A percentile compares a stretch with the other conserved stretches of the same genome.
Evolutionary conservation across 2,797 vertebrate species (phyloP).

Genomic region (Sylvilagus floridanus): DNA sequence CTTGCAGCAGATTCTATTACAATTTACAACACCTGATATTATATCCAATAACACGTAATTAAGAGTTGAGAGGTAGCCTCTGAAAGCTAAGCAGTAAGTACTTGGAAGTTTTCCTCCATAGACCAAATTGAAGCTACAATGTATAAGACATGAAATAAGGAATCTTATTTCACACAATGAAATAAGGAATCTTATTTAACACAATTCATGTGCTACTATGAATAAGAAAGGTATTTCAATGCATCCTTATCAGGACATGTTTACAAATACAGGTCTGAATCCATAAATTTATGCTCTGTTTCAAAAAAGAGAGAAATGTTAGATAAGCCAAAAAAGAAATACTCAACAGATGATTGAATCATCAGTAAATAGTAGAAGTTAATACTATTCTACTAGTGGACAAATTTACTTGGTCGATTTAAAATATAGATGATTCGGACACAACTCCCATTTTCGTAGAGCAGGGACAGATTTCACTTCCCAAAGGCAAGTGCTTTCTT

Average conservation of each 20-base stretch:
- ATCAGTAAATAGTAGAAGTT: background rate
- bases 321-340: background rate
- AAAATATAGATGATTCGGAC: background rate
- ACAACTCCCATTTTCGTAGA: background rate
- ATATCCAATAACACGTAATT: background rate
- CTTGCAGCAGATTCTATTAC: background rate
- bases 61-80: background rate
- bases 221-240: background rate
- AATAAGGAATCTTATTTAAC: no score
- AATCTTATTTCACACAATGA: no score
- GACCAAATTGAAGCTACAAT: background rate
- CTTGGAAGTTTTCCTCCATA: background rate
- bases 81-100: background rate
- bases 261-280: background rate
- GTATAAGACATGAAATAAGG: background rate
- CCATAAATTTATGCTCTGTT: background rate
- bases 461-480: background rate
- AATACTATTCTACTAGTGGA: background rate
- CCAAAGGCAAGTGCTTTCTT: background rate
- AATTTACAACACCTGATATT: background rate
- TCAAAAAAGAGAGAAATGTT: background rate
- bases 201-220: background rate
- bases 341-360: background rate
- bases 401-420: background rate
- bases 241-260: background rate